Conservation (phyloP, 37 sponge, comb jelly and placozoan genomes). For the Haliclona indistincta region DNA sequence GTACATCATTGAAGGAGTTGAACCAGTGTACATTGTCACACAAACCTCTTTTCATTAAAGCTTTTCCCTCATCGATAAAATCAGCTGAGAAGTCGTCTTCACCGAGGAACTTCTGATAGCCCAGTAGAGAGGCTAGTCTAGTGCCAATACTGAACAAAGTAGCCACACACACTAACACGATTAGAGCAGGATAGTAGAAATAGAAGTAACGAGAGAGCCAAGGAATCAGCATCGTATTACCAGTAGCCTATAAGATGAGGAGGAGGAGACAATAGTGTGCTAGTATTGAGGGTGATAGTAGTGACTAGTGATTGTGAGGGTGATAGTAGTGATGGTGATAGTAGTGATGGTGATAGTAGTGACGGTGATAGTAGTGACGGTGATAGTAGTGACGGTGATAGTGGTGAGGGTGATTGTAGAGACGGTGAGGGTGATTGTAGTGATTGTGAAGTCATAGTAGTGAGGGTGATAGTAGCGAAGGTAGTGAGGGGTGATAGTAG, state of each 20-base stretch:
- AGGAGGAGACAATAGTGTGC: not conserved
- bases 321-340: no score
- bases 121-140: conserved; percentile 68
- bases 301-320: no score
- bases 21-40: not conserved
- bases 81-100: conserved; percentile 92
- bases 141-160: conserved; percentile 84
- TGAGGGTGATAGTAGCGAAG: no score
- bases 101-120: conserved; percentile 88
- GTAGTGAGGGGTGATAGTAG: no score
- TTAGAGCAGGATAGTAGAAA: conserved; percentile 88
- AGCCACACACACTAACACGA: conserved; percentile 81
- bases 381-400: no score
- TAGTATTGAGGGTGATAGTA: no score
- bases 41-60: conserved; percentile 86
- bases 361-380: no score
- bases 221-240: conserved; percentile 75
- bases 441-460: no score
- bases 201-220: conserved; percentile 82
- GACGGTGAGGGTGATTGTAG: no score
- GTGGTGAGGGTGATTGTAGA: no score
- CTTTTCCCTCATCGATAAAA: conserved; percentile 91
- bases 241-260: conserved; percentile 71
- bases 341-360: no score
- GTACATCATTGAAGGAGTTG: not conserved